Percentiles rank a stretch among this genome's conserved stretches.
Conservation (phyloP, 2,888 invertebrate genomes). For the Amphipoea oculea region DNA sequence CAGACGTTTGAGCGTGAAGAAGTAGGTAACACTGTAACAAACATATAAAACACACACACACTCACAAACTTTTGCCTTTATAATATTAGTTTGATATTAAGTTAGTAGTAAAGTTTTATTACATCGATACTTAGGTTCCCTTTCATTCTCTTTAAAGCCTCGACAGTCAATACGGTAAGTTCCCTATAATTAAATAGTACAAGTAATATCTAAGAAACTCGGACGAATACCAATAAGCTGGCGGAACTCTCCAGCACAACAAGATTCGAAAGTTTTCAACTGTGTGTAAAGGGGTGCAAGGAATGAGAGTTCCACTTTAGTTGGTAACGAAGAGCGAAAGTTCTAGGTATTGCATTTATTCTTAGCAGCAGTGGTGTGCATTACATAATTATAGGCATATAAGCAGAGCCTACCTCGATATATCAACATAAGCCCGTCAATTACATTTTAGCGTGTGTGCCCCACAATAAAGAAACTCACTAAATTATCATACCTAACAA, state of each 20-base stretch:
- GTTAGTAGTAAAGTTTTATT: neutral
- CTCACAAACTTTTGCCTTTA: too few species aligned
- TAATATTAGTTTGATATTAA: too few species aligned
- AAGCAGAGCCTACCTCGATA: too few species aligned
- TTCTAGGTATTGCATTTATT: neutral
- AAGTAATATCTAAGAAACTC: constrained; percentile 63
- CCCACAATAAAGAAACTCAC: too few species aligned
- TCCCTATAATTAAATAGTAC: constrained; percentile 61
- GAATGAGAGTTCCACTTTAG: constrained; percentile 24
- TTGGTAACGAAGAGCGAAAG: neutral
- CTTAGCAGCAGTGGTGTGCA: neutral
- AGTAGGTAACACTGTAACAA: too few species aligned
- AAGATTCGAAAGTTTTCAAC: constrained; percentile 73
- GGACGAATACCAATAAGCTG: constrained; percentile 73
- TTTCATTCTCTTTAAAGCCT: constrained; percentile 9
- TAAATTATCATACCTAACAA: too few species aligned
- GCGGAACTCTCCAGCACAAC: constrained; percentile 70
- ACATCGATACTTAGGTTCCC: neutral
- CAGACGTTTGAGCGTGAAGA: too few species aligned
- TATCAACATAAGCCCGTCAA: too few species aligned
- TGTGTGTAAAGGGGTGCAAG: constrained; percentile 53
- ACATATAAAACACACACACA: too few species aligned
- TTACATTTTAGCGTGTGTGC: too few species aligned
- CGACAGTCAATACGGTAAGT: constrained; percentile 42
- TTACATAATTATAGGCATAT: too few species aligned